Evolutionary conservation across 2,797 vertebrate species (phyloP).

Genomic region (Cygnus olor): DNA sequence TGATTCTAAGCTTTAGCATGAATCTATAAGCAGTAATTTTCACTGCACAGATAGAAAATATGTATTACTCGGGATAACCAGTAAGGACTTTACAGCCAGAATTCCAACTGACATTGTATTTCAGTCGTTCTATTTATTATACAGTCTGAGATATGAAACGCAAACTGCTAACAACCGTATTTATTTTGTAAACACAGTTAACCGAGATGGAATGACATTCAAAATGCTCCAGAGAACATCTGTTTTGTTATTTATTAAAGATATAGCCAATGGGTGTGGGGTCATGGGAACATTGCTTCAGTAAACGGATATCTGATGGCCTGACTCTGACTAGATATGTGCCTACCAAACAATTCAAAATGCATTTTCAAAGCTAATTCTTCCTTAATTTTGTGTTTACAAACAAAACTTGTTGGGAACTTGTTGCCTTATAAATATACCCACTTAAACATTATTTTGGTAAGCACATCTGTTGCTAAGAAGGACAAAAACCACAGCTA

Average conservation of each 20-base stretch:
- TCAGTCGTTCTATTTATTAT: neutral
- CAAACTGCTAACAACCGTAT: neutral
- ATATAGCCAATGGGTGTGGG: neutral
- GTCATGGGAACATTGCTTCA: conserved; percentile 51
- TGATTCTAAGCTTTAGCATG: neutral
- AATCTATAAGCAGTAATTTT: neutral
- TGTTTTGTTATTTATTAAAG: conserved; percentile 15
- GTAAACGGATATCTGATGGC: neutral
- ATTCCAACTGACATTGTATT: neutral
- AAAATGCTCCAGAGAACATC: conserved; percentile 27
- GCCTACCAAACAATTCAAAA: neutral
- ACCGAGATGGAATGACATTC: neutral
- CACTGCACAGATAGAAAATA: neutral
- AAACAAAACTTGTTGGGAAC: neutral
- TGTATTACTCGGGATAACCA: fast-evolving
- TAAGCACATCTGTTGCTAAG: neutral
- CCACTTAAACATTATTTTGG: neutral
- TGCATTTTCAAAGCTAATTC: neutral
- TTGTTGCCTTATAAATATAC: neutral
- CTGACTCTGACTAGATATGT: fast-evolving
- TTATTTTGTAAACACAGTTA: conserved; percentile 3
- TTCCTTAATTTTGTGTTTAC: neutral
- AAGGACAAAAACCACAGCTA: neutral
- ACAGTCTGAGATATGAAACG: neutral
- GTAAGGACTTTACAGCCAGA: neutral